Conservation (phyloP, 2,797 vertebrate species). For the Sciaenops ocellatus region DNA sequence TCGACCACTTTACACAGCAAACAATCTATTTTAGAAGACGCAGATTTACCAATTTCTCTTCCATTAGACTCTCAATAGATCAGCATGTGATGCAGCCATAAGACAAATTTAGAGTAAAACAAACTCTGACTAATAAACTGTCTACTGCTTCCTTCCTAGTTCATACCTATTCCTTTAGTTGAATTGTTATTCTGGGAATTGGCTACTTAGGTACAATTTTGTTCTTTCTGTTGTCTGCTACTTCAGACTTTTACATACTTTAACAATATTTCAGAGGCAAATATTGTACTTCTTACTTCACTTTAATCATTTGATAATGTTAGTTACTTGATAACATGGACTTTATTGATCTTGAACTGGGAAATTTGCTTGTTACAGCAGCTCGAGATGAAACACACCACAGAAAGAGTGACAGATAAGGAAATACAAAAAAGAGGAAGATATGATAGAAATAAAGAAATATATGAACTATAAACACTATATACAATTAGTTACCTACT, state of each 20-base stretch:
- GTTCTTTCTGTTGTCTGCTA: background rate
- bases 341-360: too few species aligned
- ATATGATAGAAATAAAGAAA: too few species aligned
- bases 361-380: too few species aligned
- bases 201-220: too few species aligned
- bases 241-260: background rate
- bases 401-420: too few species aligned
- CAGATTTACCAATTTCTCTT: conserved; percentile 18
- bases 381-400: too few species aligned
- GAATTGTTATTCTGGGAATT: background rate
- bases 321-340: too few species aligned
- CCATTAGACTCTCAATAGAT: conserved; percentile 9
- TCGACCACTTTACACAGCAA: conserved; percentile 2
- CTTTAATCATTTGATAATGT: too few species aligned
- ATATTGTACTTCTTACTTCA: background rate
- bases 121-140: background rate
- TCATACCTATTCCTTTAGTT: background rate
- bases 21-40: conserved; percentile 22
- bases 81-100: background rate
- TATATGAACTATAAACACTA: too few species aligned
- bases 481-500: too few species aligned
- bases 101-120: background rate
- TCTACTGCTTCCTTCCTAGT: background rate
- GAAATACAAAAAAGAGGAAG: too few species aligned
- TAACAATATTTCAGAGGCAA: background rate